Evolutionary conservation across 2,888 invertebrate species (phyloP), one percentile per base, ranked within the genome.

Genomic region (Drosophila ezoana): DNA sequence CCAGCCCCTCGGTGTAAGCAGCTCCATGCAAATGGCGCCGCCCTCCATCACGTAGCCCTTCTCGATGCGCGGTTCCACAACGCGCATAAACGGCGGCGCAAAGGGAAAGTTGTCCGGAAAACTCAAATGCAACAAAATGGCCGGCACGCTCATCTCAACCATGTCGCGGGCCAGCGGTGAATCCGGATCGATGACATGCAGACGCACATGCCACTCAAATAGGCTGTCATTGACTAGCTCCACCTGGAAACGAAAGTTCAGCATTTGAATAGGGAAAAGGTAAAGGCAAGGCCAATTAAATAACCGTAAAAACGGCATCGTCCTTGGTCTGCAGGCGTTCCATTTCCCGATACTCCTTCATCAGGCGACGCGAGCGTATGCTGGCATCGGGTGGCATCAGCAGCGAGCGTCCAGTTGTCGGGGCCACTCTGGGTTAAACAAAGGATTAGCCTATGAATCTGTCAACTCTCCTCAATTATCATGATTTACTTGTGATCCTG

Each of bases 41-140:
- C 97, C 97, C 93, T 97, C 97, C 97, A 97, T 97, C 23, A 97
- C 97, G 90, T 97, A 97, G 40, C 97, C 97, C 90, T 95, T 95
- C 90, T 96, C 96, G 93, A 96, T 95, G 91, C 95, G 93, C 9
- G 96, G 96, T 86, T 96, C 96, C 92, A 96, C 96, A 44, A 96
- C 96, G 79, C 95, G 94, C 93, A 95, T 96, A 92, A 97, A 97
- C 43, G 97, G 97, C 54, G 97, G 97, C 41, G 96, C 96, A 90
- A 97, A 97, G 43, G 97, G 97, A 89, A 97, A 97, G 91, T 97
- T 97, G 89, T 97, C 96, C 14, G 97, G 97, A 92, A 97, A 97
- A 75, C 95, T 93, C 81, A 97, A 93, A 91, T 97, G 96, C 79
- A 97, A 93, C 76, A 96, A 93, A 85, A 97, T 97, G 91, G 95